Evolutionary conservation across 2,888 invertebrate genomes (phyloP).

Genomic region (Glyphotaelius pellucidus): DNA sequence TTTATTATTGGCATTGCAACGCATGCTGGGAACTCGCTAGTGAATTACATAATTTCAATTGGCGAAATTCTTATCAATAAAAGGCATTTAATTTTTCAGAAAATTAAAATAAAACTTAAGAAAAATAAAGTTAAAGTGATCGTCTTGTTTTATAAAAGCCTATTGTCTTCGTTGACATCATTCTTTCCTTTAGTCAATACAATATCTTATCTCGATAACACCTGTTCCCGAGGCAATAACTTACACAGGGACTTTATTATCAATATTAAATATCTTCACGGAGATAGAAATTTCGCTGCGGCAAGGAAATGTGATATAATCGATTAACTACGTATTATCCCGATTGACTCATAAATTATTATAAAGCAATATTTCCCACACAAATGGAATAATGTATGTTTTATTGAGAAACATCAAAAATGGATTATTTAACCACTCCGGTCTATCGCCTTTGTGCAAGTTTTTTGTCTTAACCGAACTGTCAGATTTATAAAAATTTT

Average conservation of each 20-base stretch:
- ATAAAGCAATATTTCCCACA: background rate
- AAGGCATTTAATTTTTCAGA: too few relatives aligned
- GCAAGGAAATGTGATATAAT: conserved; percentile 4
- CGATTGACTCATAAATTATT: conserved; percentile 11
- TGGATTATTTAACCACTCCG: too few relatives aligned
- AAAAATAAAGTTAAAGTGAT: background rate
- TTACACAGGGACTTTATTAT: background rate
- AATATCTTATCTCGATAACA: background rate
- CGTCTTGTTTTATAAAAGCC: background rate
- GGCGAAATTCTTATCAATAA: too few relatives aligned
- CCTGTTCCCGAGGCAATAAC: background rate
- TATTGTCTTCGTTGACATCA: background rate
- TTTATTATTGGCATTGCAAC: too few relatives aligned
- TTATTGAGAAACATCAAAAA: too few relatives aligned
- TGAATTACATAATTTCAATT: too few relatives aligned
- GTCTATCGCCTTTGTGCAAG: too few relatives aligned
- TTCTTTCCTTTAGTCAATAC: background rate
- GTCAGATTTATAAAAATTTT: too few relatives aligned
- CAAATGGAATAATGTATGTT: background rate
- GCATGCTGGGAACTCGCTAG: too few relatives aligned
- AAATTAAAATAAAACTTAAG: background rate
- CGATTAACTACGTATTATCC: background rate
- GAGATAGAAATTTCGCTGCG: background rate
- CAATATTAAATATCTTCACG: background rate
- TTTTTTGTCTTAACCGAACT: too few relatives aligned